These are phyloP conservation scores for Sterna hirundo DNA, from an alignment of 2,113 vertebrate species.

Conservation along the genomic window DNA sequence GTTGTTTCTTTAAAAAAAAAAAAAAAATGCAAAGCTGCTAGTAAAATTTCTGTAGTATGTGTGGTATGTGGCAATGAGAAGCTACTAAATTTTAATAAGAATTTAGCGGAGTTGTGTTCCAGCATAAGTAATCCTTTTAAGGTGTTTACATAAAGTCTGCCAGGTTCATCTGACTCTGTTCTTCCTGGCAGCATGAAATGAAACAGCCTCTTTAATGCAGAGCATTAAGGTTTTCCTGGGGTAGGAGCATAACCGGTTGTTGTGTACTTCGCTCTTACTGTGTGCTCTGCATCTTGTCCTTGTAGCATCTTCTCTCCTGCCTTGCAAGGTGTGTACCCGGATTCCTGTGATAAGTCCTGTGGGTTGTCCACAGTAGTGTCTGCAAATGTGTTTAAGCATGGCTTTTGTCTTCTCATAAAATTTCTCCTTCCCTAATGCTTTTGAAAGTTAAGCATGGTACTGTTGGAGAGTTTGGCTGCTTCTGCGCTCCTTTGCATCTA, in stretches of 20 bases:
- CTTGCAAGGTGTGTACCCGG: neutral
- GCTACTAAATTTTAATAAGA: neutral
- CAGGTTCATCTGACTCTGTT: neutral
- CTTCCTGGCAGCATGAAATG: neutral
- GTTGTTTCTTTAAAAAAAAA: neutral
- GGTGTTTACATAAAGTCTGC: neutral
- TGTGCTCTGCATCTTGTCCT: neutral
- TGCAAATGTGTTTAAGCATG: neutral
- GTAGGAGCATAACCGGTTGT: neutral
- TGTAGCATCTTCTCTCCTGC: neutral
- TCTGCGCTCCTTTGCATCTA: neutral
- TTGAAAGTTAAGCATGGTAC: neutral
- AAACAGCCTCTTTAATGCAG: neutral
- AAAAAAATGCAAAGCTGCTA: neutral
- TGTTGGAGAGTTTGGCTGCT: neutral
- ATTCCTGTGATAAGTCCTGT: neutral
- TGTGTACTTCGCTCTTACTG: accelerated
- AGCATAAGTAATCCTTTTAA: conserved; percentile 4
- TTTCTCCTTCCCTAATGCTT: neutral
- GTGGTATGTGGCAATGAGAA: neutral
- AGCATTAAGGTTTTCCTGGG: neutral
- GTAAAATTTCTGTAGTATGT: neutral
- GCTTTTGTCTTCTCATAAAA: neutral
- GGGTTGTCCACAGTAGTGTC: neutral
- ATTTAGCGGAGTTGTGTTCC: neutral